These are phyloP conservation scores for human (Homo sapiens) DNA, from an alignment of 2,113 vertebrate genomes.

Conservation along the genomic window GRCh38 chr18:27939501-27940000, in stretches of 20 bases:
- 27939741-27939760: neutral
- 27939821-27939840: neutral
- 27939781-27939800: neutral
- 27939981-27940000: neutral
- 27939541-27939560: neutral
- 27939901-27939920: neutral
- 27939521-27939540: neutral
- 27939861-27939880: neutral
- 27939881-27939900: neutral
- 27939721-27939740: neutral
- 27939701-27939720: neutral
- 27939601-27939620: neutral
- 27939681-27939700: neutral
- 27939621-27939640: neutral
- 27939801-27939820: neutral
- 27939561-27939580: neutral
- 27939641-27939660: no score
- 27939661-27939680: neutral
- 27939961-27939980: neutral
- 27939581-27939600: neutral
- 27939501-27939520: neutral
- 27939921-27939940: neutral
- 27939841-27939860: neutral
- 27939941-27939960: fast-evolving
- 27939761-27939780: neutral